Conservation (phyloP, 2,113 vertebrate genomes). For the Engraulis encrasicolus region DNA sequence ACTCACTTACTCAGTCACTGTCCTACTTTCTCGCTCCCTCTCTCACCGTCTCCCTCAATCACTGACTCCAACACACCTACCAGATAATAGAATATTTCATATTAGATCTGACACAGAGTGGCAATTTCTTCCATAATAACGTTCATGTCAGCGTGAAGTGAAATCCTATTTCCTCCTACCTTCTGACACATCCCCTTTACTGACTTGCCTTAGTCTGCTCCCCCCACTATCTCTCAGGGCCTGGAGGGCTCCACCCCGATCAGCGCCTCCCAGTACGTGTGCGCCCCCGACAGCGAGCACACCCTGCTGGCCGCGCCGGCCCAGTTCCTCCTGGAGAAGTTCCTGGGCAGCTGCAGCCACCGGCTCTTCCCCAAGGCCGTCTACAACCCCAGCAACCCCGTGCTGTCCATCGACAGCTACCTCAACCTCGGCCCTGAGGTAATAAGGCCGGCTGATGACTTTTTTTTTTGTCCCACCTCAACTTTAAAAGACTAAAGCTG, state of each 20-base stretch:
- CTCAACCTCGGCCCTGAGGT: constrained; percentile 95
- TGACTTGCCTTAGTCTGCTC: no score
- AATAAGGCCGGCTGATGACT: no score
- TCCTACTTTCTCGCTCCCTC: no score
- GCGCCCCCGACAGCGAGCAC: constrained; percentile 96
- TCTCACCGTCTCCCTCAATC: no score
- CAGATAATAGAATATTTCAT: not conserved
- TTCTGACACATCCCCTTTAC: not conserved
- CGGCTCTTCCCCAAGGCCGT: constrained; percentile 92
- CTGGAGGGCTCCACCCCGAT: constrained; percentile 81
- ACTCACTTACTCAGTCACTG: no score
- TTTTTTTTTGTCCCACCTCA: no score
- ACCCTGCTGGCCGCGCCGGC: constrained; percentile 90
- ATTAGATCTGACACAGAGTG: not conserved
- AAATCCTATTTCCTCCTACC: not conserved
- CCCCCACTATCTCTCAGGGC: constrained; percentile 75
- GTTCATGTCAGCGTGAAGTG: not conserved
- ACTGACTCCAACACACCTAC: no score
- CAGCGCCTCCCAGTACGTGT: constrained; percentile 90
- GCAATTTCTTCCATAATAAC: not conserved
- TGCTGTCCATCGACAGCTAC: constrained; percentile 95
- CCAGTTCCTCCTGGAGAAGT: constrained; percentile 95
- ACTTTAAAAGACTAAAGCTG: no score
- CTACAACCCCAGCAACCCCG: constrained; percentile 85
- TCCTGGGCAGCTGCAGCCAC: constrained; percentile 90